phyloP scores from a whole-genome alignment of 2,113 vertebrate genomes.

The Heterotilapia buettikoferi region DNA sequence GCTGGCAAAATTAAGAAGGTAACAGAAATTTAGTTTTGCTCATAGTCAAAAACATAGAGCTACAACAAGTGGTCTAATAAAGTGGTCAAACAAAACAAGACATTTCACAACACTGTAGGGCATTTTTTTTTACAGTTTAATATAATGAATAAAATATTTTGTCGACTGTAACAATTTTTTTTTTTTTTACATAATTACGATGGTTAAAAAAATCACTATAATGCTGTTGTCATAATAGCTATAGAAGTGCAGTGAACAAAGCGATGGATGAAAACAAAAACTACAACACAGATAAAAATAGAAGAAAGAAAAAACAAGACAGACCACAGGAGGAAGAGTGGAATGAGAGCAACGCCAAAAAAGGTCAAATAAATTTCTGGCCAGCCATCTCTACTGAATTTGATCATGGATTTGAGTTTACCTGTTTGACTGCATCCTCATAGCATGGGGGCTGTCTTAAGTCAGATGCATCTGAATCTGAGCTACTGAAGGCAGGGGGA shows the following conservation, averaged over 20 bases:
- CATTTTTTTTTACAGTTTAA: not conserved
- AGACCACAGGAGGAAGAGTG: not conserved
- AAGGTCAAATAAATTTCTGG: conserved; percentile 13
- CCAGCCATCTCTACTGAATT: conserved; percentile 28
- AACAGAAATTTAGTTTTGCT: not conserved
- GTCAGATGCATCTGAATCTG: conserved; percentile 79
- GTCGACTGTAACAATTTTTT: accelerated
- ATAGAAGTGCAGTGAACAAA: conserved; percentile 7
- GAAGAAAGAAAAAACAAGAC: not conserved
- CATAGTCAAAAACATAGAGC: not conserved
- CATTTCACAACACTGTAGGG: not conserved
- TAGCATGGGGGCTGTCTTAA: conserved; percentile 90
- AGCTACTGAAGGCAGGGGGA: conserved; percentile 82
- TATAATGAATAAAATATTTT: not conserved
- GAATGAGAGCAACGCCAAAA: conserved; percentile 27
- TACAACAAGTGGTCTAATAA: not conserved
- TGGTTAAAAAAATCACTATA: not conserved
- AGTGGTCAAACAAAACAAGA: not conserved
- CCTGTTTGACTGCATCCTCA: conserved; percentile 94
- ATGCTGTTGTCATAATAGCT: not conserved
- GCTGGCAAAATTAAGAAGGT: not conserved
- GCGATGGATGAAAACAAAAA: conserved; percentile 16
- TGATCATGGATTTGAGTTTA: conserved; percentile 62
- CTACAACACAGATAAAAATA: not conserved
- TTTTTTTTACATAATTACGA: not conserved